A percentile compares a stretch with the other conserved stretches of the same genome.
These are phyloP conservation scores for Xanthia icteritia DNA, from an alignment of 2,888 invertebrate genomes.

Conservation along the genomic window DNA sequence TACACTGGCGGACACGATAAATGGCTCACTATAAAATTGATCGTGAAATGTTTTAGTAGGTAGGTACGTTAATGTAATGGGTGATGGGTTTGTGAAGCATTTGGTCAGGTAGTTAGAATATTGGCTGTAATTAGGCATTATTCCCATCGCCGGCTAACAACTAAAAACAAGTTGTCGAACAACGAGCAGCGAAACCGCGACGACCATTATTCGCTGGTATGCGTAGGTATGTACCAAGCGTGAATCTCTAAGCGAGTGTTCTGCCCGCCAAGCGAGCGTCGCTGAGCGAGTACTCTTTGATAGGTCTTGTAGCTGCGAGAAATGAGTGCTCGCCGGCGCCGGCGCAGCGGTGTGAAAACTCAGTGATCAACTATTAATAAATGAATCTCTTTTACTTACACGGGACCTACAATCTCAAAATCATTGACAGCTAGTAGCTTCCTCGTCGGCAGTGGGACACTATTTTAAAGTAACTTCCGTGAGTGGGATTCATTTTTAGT, in stretches of 20 bases:
- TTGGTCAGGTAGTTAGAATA: constrained; percentile 21
- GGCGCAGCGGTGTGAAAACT: no score
- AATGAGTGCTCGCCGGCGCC: no score
- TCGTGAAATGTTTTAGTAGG: constrained; percentile 38
- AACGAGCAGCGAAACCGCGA: neutral
- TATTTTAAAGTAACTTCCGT: neutral
- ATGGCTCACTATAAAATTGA: constrained; percentile 22
- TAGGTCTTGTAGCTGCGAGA: no score
- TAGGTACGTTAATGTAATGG: constrained; percentile 6
- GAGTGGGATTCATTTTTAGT: no score
- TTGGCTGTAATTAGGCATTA: neutral
- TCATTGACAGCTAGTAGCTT: neutral
- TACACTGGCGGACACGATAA: constrained; percentile 28
- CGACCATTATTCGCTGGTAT: neutral
- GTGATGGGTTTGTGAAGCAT: constrained; percentile 6
- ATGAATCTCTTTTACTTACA: no score
- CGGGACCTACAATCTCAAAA: neutral
- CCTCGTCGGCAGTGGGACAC: neutral
- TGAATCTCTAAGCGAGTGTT: neutral
- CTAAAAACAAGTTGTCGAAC: neutral
- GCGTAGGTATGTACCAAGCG: neutral
- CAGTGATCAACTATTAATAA: no score
- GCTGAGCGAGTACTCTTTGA: neutral
- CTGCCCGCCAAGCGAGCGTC: neutral
- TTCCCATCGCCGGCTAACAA: neutral